phyloP scores from a whole-genome alignment of 2,113 vertebrate genomes.

The Anoura caudifer region DNA sequence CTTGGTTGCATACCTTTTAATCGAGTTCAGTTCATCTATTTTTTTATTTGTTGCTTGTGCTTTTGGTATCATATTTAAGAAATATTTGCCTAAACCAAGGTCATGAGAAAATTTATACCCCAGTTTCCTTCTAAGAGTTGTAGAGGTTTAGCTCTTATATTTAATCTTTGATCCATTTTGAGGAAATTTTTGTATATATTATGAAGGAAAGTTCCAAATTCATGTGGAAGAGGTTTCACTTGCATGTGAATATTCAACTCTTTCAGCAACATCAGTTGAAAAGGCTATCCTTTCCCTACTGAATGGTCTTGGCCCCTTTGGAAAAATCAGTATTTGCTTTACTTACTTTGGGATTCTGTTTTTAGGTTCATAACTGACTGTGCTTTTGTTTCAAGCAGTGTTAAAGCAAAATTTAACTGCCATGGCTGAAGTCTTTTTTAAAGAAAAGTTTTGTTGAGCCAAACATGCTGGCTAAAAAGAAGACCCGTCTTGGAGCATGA shows the following conservation, averaged over 20 bases:
- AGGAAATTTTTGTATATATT: not conserved
- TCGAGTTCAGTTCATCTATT: not conserved
- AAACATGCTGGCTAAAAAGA: not conserved
- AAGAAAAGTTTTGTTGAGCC: not conserved
- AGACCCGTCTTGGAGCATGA: not conserved
- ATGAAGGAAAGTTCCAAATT: not conserved
- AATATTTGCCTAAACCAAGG: not conserved
- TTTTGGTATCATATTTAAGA: not conserved
- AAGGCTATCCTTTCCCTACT: not conserved
- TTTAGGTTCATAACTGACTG: not conserved
- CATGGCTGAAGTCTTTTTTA: not conserved
- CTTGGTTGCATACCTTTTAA: not conserved
- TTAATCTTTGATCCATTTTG: not conserved
- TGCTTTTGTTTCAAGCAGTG: not conserved
- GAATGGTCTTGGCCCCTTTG: not conserved
- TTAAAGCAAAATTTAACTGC: not conserved
- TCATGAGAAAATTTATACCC: not conserved
- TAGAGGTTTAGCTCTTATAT: not conserved
- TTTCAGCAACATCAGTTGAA: not conserved
- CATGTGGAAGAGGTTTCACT: not conserved
- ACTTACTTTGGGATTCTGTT: not conserved
- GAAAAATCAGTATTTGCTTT: not conserved
- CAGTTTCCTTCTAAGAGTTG: not conserved
- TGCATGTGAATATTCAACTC: not conserved
- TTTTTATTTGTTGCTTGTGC: not conserved